Base-by-base conservation (phyloP, 2,113 vertebrate species). In the Cephalopholis sonnerati region DNA sequence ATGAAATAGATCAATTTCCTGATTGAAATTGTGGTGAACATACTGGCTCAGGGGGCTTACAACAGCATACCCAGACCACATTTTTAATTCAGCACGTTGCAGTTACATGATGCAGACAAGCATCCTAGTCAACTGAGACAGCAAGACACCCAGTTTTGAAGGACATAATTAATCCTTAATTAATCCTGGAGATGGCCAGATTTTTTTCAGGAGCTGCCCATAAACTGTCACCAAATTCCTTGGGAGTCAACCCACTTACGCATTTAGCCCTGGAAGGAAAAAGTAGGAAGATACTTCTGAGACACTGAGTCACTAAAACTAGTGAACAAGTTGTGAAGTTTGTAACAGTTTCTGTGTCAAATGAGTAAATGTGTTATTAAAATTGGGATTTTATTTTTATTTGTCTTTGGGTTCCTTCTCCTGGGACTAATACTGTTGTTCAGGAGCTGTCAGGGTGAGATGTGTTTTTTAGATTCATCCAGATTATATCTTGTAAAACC, bases 221-320 rank as follows among this genome's bases (percentile, higher is more conserved):
- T 53, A 54, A 74, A 84, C 78, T 68, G 69, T 71, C 84, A 76
- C 68, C 39, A 80, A 77, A 57, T 67, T 92, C 75, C 87, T 77
- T 66, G 91, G 91, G 87, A 92, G 89, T 82, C 80, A 87, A 89
- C 89, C 91, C 85, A 90, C 68, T 90, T 92, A 78, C 70, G 0
- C 68, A 83, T 91, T 91, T 90, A 91, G 88, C 79, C 63, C 18
- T 46, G 55, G n/a, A 73, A 70, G 59, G 58, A 78, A 50, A 41
- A 84, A 84, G 74, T 67, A 74, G 51, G 74, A 79, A 87, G 66
- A 90, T 50, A 48, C 82, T 87, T 85, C 67, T 36, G 75, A 89
- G 81, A 71, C 50, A 55, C 15, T 0, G 57, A 67, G 13, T 68
- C 8, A 17, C 44, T 36, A 7, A 55, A 69, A 39, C 63, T 22